Evolutionary conservation across 1,140 invertebrate species (phyloP).

Genomic region (Rhizoglyphus robini): DNA sequence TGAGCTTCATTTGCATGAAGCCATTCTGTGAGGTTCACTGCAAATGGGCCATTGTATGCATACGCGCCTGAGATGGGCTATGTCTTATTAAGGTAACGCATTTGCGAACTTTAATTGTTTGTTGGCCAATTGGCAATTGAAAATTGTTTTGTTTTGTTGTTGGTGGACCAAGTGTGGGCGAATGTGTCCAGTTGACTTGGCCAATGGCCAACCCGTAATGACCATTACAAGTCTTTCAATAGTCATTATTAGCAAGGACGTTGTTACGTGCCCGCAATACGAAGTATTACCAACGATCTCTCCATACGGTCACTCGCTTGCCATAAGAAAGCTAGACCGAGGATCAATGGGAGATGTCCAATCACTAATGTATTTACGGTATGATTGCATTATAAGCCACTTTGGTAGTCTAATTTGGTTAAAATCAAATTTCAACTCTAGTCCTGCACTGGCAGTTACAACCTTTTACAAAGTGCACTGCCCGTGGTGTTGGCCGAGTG

Average conservation of each 20-base stretch:
- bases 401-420: conserved; percentile 7
- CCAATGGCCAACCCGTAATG: neutral
- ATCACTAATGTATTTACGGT: conserved; percentile 12
- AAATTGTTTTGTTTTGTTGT: neutral
- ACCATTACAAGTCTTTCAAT: conserved; percentile 11
- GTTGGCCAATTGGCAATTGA: neutral
- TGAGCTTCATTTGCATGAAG: neutral
- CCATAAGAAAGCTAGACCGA: no score
- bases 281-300: neutral
- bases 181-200: neutral
- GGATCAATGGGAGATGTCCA: conserved; percentile 15
- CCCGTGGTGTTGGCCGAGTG: neutral
- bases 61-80: neutral
- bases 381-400: conserved; percentile 12
- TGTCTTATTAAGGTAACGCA: neutral
- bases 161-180: neutral
- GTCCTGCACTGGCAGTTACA: neutral
- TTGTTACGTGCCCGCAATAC: conserved; percentile 1
- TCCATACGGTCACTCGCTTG: no score
- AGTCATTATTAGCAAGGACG: conserved; percentile 5
- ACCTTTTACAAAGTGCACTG: neutral
- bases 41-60: neutral
- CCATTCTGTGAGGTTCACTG: neutral
- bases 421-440: neutral
- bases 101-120: neutral